These are phyloP conservation scores for Mormyrus lacerda DNA, from an alignment of 2,113 vertebrate species.

Conservation along the genomic window DNA sequence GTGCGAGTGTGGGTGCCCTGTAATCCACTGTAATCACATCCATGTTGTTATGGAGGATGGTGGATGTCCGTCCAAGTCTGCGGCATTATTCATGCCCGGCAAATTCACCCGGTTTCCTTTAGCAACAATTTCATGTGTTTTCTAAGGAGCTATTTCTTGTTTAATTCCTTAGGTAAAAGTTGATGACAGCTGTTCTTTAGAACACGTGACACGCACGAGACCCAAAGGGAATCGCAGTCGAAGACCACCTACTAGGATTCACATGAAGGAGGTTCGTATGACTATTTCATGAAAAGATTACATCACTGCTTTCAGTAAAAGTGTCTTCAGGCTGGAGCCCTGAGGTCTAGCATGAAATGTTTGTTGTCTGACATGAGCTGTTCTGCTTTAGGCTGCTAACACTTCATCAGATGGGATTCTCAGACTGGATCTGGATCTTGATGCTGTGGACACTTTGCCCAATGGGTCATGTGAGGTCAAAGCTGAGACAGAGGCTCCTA, in stretches of 20 bases:
- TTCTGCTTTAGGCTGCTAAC: constrained; percentile 64
- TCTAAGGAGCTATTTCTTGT: neutral
- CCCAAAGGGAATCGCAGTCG: constrained; percentile 70
- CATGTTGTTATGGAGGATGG: neutral
- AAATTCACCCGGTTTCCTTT: neutral
- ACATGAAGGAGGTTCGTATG: constrained; percentile 81
- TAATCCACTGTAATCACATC: neutral
- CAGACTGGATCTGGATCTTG: constrained; percentile 81
- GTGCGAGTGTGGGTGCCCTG: neutral
- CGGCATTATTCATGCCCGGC: neutral
- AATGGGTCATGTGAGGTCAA: constrained; percentile 44
- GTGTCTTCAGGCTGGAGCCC: neutral
- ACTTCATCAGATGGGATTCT: constrained; percentile 74
- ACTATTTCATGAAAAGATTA: neutral
- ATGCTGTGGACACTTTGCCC: constrained; percentile 56
- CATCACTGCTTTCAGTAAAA: neutral
- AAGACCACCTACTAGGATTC: constrained; percentile 83
- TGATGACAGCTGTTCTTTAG: constrained; percentile 75
- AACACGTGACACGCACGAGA: constrained; percentile 81
- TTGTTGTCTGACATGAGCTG: neutral
- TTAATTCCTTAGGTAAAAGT: constrained; percentile 71
- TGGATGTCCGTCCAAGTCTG: neutral
- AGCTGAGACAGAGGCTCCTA: constrained; percentile 33
- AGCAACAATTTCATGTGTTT: neutral
- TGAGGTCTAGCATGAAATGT: neutral